These are phyloP conservation scores for Hemichromis elongatus DNA, from an alignment of 2,113 vertebrate species.

Conservation along the genomic window DNA sequence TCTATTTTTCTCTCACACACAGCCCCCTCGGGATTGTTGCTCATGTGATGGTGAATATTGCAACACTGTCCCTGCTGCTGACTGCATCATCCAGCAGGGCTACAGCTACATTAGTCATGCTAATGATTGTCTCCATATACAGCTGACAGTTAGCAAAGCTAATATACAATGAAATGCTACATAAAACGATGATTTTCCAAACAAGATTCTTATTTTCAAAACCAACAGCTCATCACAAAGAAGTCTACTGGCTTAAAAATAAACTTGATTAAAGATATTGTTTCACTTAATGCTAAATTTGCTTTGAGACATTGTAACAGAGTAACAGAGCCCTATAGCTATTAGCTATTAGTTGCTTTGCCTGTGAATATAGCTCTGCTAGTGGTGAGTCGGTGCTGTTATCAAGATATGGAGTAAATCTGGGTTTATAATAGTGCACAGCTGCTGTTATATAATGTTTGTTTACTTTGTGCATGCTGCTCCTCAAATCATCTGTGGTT, in stretches of 20 bases:
- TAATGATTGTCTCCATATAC: not conserved
- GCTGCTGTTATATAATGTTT: not conserved
- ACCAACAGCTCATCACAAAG: not conserved
- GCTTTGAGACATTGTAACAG: accelerated
- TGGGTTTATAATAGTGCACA: not conserved
- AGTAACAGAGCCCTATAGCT: accelerated
- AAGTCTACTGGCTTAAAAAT: not conserved
- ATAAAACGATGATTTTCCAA: not conserved
- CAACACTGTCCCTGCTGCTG: not conserved
- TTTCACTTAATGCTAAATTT: not conserved
- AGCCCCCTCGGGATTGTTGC: not conserved
- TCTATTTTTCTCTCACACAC: not conserved
- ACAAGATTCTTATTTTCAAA: not conserved
- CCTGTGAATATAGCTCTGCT: accelerated
- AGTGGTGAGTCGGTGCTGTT: too few relatives aligned
- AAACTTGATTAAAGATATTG: not conserved
- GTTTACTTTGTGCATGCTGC: not conserved
- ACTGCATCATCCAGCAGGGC: not conserved
- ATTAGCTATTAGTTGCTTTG: not conserved
- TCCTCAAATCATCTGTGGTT: not conserved
- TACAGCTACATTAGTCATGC: not conserved
- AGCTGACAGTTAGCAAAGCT: not conserved
- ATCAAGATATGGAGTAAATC: not conserved
- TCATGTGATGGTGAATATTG: not conserved
- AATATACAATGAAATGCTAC: not conserved